Base-by-base conservation (phyloP, 2,888 invertebrate species). In the Microplitis manilae region DNA sequence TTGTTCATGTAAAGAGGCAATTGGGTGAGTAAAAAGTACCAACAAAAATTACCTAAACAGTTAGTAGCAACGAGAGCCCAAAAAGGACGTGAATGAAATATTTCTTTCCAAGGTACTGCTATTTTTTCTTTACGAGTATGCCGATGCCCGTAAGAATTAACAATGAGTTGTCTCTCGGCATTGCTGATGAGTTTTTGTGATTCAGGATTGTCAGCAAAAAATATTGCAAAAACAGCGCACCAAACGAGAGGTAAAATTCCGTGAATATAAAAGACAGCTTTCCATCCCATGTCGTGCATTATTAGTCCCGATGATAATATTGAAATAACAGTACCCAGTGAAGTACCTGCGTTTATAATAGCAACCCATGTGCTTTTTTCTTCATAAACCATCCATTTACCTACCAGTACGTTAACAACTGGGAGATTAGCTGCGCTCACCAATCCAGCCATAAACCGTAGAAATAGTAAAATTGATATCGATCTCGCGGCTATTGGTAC, bases 1-100 rank as follows among this genome's bases (percentile, higher is more conserved):
- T 90, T 89, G 73, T 90, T 90, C 87, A 92, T 90, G 81, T 91
- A 92, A 9, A 90, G 85, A 0, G 92, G 92, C 80, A 92, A 83
- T 69, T 91, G 90, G 0, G 91, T 92, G 5, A 92, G 85, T 30
- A 92, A 81, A 59, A 91, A 92, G 85, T 91, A 92, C 87, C 91
- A 92, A 6, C 90, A 89, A 86, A 91, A 92, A 79, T 91, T 91
- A 40, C 91, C 90, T 0, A 90, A 86, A 7, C 89, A 87, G 82
- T 92, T 91, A 1, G 90, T 90, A 5, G 89, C 80, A 1, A 91
- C 76, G 0, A 92, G 77, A 0, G 91, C 90, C 87, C 89, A 89
- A 71, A 92, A 87, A 4, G 91, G 92, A 2, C 84, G 79, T 0
- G 91, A 91, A 0, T 87, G 89, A 13, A 90, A 86, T n/a, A 92